Conservation (phyloP, 2,797 vertebrate species). For the Notoglanidium macrostoma region DNA sequence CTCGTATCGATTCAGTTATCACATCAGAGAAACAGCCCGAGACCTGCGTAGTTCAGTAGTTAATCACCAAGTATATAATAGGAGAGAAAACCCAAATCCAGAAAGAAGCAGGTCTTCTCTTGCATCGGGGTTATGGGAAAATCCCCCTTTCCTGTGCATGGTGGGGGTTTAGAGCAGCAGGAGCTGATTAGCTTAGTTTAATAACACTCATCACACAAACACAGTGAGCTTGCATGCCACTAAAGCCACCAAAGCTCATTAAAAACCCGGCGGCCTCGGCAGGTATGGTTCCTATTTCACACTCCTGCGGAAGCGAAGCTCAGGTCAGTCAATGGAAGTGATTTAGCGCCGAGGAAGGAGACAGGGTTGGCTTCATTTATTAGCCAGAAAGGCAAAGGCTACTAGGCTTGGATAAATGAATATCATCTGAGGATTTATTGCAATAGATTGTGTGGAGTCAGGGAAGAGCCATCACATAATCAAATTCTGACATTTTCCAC, state of each 20-base stretch:
- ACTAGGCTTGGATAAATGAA: slow-evolving; percentile 25
- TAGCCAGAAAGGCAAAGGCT: slow-evolving; percentile 33
- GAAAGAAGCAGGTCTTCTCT: neutral
- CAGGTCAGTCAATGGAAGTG: slow-evolving; percentile 36
- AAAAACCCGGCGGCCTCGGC: slow-evolving; percentile 58
- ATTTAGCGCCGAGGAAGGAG: slow-evolving; percentile 45
- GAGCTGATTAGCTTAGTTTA: slow-evolving; percentile 72
- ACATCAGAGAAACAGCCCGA: neutral
- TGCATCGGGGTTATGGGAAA: neutral
- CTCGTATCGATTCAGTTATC: neutral
- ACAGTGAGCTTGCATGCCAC: slow-evolving; percentile 65
- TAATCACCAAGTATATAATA: neutral
- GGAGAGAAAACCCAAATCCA: neutral
- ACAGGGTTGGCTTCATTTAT: slow-evolving; percentile 41
- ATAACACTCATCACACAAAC: slow-evolving; percentile 70
- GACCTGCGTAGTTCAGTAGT: neutral
- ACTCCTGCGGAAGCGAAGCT: slow-evolving; percentile 20
- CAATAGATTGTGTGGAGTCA: neutral
- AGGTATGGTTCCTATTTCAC: slow-evolving; percentile 55
- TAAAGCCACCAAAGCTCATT: slow-evolving; percentile 62
- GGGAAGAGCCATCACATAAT: neutral
- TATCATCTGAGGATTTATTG: slow-evolving; percentile 13
- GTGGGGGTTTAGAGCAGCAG: slow-evolving; percentile 48
- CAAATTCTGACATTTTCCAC: neutral
- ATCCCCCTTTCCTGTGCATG: slow-evolving; percentile 11